Conservation (phyloP, 1,140 invertebrate species). For the Nylanderia fulva region DNA sequence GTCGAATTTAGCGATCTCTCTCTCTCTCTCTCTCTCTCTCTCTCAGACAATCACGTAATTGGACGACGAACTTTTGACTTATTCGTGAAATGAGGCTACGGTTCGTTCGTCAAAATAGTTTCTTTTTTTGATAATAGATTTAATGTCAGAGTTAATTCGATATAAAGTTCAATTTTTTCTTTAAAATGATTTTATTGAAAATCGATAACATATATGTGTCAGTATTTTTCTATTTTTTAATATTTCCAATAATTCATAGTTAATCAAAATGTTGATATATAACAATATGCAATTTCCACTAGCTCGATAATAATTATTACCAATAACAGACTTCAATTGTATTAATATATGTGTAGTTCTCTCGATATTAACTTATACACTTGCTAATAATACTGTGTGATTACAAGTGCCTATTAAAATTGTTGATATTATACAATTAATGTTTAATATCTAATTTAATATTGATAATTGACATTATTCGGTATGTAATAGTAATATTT, state of each 20-base stretch:
- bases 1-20: no score
- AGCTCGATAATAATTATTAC: neutral
- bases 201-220: no score
- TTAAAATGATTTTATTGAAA: neutral
- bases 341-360: neutral
- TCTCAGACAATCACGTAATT: no score
- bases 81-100: neutral
- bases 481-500: neutral
- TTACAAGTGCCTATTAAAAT: slow-evolving; percentile 20
- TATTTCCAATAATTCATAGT: neutral
- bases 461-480: slow-evolving; percentile 20
- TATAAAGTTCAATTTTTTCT: neutral
- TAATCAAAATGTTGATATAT: no score
- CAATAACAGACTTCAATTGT: no score
- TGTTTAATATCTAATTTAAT: slow-evolving; percentile 16
- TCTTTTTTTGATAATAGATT: neutral
- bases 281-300: no score
- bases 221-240: no score
- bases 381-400: neutral
- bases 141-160: neutral
- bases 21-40: no score
- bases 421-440: slow-evolving; percentile 21
- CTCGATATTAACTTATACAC: neutral
- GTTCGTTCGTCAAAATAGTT: slow-evolving; percentile 5
- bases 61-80: neutral